phyloP scores from a whole-genome alignment of 2,797 vertebrate genomes.

The Poeciliopsis paucimaculata region DNA sequence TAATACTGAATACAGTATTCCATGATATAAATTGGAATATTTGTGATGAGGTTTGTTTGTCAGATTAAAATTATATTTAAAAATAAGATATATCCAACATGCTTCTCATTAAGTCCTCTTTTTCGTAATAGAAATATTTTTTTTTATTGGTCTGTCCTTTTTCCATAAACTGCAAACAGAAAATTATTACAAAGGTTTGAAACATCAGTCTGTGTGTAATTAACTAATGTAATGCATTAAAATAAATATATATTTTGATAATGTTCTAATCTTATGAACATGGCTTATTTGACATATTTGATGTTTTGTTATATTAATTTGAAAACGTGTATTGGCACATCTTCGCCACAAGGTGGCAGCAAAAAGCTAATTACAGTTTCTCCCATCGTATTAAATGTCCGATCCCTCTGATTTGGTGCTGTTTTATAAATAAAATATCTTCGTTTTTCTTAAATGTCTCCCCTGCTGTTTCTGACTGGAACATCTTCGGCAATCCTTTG shows the following conservation, averaged over 20 bases:
- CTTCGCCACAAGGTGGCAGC: constrained; percentile 64
- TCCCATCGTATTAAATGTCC: neutral
- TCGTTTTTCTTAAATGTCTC: constrained; percentile 5
- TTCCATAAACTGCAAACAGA: neutral
- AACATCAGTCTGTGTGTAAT: neutral
- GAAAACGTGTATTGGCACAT: constrained; percentile 25
- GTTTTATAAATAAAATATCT: constrained; percentile 13
- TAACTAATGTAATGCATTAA: neutral
- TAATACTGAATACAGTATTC: neutral
- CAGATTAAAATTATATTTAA: neutral
- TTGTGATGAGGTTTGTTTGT: neutral
- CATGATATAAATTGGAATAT: too few species aligned
- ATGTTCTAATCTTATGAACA: neutral
- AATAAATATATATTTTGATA: neutral
- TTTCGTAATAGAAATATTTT: neutral
- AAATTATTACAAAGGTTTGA: neutral
- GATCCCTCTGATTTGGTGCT: neutral
- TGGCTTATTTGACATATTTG: neutral
- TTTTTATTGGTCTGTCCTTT: neutral
- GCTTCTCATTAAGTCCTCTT: neutral
- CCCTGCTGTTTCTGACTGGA: constrained; percentile 14
- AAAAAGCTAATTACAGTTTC: constrained; percentile 13
- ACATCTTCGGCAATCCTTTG: constrained; percentile 11
- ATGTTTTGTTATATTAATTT: neutral
- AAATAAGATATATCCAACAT: neutral